A percentile compares a stretch with the other conserved stretches of the same genome.
phyloP scores from a whole-genome alignment of 2,888 invertebrate species.

The Nezara viridula region DNA sequence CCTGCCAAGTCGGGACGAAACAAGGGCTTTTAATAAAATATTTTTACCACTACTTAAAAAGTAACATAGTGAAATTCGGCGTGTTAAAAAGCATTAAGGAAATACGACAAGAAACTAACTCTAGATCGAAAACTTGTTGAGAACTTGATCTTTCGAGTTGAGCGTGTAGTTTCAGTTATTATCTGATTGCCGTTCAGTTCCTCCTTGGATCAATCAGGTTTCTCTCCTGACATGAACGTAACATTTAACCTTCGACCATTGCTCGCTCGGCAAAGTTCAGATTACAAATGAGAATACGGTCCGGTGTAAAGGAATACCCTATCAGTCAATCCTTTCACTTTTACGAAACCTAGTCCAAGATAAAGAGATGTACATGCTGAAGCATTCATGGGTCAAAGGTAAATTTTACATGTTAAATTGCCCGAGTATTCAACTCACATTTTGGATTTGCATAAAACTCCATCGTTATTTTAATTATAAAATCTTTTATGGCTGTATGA shows the following conservation, averaged over 20 bases:
- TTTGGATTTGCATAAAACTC: no score
- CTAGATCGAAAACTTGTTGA: no score
- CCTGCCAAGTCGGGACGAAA: no score
- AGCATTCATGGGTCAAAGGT: neutral
- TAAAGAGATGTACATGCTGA: neutral
- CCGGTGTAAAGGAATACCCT: neutral
- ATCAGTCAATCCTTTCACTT: constrained; percentile 10
- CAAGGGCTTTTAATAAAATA: no score
- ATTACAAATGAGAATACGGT: neutral
- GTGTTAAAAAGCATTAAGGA: no score
- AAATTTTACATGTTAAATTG: no score
- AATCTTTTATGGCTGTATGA: no score
- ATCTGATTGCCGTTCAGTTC: neutral
- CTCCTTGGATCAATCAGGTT: neutral
- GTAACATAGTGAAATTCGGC: no score
- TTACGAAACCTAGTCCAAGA: neutral
- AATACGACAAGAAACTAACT: no score
- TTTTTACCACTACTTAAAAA: no score
- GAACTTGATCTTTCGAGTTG: neutral
- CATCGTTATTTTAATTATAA: no score
- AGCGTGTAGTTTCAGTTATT: neutral
- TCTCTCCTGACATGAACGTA: neutral
- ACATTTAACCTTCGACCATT: neutral
- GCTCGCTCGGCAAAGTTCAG: neutral
- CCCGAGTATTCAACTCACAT: no score